These are phyloP conservation scores for Spodoptera picta DNA, from an alignment of 2,888 invertebrate genomes.

Conservation along the genomic window DNA sequence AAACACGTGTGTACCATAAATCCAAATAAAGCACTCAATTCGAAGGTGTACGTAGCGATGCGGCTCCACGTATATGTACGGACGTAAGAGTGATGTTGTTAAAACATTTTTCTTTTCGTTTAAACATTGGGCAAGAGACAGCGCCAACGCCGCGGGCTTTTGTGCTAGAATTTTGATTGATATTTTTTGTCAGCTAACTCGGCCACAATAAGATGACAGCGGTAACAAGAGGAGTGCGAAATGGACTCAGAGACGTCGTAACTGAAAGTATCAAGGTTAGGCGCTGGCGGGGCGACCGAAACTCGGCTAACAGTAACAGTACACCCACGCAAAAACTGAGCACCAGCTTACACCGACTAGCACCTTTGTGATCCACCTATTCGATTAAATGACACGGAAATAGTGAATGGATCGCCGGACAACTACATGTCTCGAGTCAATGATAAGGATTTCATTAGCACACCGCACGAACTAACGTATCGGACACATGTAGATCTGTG, in stretches of 20 bases:
- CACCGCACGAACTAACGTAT: conserved; percentile 48
- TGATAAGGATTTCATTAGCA: conserved; percentile 78
- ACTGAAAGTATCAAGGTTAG: conserved; percentile 89
- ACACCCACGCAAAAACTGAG: conserved; percentile 83
- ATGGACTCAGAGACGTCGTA: conserved; percentile 80
- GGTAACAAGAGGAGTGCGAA: conserved; percentile 87
- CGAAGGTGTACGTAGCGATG: conserved; percentile 70
- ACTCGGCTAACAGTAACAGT: conserved; percentile 86
- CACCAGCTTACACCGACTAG: conserved; percentile 72
- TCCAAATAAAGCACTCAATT: conserved; percentile 76
- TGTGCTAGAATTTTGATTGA: conserved; percentile 89
- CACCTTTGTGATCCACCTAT: conserved; percentile 79
- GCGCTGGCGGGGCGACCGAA: conserved; percentile 79
- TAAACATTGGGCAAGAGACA: conserved; percentile 77
- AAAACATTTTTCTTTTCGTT: conserved; percentile 71
- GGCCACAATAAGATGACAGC: conserved; percentile 87
- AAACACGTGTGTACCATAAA: conserved; percentile 68
- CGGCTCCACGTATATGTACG: conserved; percentile 65
- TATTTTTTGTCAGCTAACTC: conserved; percentile 88
- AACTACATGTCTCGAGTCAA: conserved; percentile 66
- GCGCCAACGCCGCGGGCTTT: conserved; percentile 82
- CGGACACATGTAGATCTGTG: conserved; percentile 57
- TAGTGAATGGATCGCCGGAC: conserved; percentile 77
- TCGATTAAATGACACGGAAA: conserved; percentile 79
- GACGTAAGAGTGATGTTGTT: conserved; percentile 63